A percentile compares a stretch with the other conserved stretches of the same genome.
Evolutionary conservation across 2,797 vertebrate genomes (phyloP).

Genomic region (Alectoris magna): DNA sequence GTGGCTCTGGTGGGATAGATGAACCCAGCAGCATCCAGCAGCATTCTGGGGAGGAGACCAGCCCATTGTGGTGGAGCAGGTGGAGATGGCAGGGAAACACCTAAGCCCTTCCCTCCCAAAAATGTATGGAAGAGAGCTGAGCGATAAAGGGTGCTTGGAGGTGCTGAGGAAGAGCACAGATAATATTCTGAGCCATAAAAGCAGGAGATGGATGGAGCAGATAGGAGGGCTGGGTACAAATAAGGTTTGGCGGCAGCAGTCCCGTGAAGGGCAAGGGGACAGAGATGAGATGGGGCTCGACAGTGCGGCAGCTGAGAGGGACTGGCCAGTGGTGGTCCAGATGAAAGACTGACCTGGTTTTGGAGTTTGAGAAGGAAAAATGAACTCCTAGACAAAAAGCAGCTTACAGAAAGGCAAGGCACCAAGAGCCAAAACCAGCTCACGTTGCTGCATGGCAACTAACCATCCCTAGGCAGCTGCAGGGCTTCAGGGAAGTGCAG

Average conservation of each 20-base stretch:
- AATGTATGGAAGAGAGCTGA: fast-evolving
- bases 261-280: neutral
- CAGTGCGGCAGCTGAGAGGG: neutral
- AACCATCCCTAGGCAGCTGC: neutral
- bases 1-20: neutral
- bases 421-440: neutral
- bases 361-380: neutral
- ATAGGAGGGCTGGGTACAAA: neutral
- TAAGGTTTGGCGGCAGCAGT: neutral
- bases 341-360: neutral
- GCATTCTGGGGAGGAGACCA: neutral
- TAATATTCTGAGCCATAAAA: neutral
- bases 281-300: neutral
- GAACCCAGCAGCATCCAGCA: neutral
- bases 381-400: neutral
- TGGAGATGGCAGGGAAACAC: neutral
- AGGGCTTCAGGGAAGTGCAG: neutral
- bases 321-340: neutral
- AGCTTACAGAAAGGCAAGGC: neutral
- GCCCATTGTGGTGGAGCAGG: fast-evolving
- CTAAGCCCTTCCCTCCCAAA: neutral
- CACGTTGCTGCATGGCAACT: neutral
- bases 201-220: neutral
- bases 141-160: neutral
- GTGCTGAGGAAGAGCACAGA: neutral